phyloP scores from a whole-genome alignment of 2,113 vertebrate genomes.

The human region DNA sequence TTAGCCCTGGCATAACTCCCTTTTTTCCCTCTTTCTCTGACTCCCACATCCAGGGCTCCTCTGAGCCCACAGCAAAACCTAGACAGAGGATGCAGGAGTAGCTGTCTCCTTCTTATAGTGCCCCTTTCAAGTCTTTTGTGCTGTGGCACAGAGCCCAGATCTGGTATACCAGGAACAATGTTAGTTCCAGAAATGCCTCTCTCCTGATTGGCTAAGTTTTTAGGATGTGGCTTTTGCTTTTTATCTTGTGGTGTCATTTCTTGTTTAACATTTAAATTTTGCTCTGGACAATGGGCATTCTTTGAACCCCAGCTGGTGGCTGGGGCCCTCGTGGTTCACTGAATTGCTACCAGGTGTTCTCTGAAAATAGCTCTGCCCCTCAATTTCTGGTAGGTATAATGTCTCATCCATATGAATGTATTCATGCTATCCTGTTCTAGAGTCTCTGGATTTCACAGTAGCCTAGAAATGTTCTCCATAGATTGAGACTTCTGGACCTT shows the following conservation, averaged over 20 bases:
- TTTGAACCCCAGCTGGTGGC: background rate
- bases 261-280: constrained; percentile 31
- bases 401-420: background rate
- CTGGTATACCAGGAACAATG: background rate
- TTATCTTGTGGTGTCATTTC: background rate
- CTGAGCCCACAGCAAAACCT: background rate
- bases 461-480: background rate
- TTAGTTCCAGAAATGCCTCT: background rate
- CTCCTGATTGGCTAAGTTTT: constrained; percentile 2
- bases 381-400: background rate
- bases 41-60: background rate
- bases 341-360: background rate
- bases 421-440: background rate
- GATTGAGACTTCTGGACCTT: constrained; percentile 2
- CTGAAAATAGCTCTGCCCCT: background rate
- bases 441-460: constrained; percentile 10
- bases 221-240: background rate
- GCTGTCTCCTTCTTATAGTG: background rate
- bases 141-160: background rate
- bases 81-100: background rate
- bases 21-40: background rate
- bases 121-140: background rate
- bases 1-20: background rate
- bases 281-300: background rate
- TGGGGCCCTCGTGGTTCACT: background rate